A percentile compares a stretch with the other conserved stretches of the same genome.
These are phyloP conservation scores for Barypeithes pellucidus DNA, from an alignment of 2,888 invertebrate genomes.

Conservation along the genomic window DNA sequence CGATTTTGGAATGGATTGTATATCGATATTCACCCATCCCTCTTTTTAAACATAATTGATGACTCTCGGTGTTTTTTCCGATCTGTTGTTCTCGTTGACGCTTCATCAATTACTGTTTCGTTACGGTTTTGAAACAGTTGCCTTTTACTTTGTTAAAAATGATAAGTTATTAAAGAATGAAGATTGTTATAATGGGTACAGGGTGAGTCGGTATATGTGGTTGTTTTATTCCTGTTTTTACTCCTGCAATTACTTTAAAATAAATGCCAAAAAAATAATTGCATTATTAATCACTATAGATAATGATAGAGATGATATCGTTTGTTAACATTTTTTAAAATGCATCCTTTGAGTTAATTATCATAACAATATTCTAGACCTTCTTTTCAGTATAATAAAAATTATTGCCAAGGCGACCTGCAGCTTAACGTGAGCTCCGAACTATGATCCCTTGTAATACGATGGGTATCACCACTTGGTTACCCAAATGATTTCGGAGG, in stretches of 20 bases:
- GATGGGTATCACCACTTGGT: too few species aligned
- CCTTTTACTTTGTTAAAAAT: conserved; percentile 52
- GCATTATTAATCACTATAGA: too few species aligned
- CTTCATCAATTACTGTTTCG: conserved; percentile 51
- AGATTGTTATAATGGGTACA: conserved; percentile 34
- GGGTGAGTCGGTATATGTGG: conserved; percentile 25
- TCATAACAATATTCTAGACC: too few species aligned
- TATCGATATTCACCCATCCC: conserved; percentile 23
- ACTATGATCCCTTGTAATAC: too few species aligned
- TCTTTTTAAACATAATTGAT: conserved; percentile 32
- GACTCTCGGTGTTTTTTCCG: conserved; percentile 41
- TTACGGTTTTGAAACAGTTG: conserved; percentile 49
- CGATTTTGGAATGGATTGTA: background rate
- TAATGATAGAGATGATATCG: too few species aligned
- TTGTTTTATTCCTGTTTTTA: conserved; percentile 4
- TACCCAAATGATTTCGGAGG: too few species aligned
- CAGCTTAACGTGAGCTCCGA: too few species aligned
- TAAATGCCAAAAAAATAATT: background rate
- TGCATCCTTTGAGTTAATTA: too few species aligned
- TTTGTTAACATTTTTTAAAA: too few species aligned
- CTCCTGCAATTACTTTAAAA: background rate
- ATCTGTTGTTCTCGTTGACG: conserved; percentile 50
- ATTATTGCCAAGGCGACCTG: too few species aligned
- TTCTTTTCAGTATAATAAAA: too few species aligned
- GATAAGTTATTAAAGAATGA: conserved; percentile 47